These are phyloP conservation scores for Chionoecetes opilio DNA, from an alignment of 1,140 invertebrate genomes.

Conservation along the genomic window DNA sequence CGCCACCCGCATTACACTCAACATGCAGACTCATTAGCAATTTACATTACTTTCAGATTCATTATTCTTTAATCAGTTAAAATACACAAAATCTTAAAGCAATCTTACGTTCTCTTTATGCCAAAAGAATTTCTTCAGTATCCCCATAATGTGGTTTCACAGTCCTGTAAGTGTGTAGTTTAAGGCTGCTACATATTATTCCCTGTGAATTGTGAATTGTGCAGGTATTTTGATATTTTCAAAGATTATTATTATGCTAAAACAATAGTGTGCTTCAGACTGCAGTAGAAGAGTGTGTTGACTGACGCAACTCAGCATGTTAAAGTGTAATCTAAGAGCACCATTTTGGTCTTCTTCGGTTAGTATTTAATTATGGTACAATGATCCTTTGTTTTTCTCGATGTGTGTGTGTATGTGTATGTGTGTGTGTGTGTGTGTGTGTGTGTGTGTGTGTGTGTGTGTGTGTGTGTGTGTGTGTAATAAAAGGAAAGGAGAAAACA, in stretches of 20 bases:
- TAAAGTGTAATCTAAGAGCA: conserved; percentile 20
- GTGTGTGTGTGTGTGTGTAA: background rate
- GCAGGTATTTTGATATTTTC: conserved; percentile 76
- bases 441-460: background rate
- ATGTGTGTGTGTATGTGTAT: conserved; percentile 16
- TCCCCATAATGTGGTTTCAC: conserved; percentile 41
- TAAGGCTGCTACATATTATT: conserved; percentile 63
- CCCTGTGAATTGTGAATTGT: conserved; percentile 68
- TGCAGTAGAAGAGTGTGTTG: conserved; percentile 68
- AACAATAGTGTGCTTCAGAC: conserved; percentile 71
- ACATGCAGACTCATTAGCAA: background rate
- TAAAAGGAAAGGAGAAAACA: background rate
- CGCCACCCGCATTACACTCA: background rate
- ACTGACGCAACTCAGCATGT: conserved; percentile 38
- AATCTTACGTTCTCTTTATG: background rate
- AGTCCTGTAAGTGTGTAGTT: conserved; percentile 65
- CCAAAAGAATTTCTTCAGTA: background rate
- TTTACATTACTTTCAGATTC: background rate
- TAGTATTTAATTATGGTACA: conserved; percentile 59
- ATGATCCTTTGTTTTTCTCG: conserved; percentile 74
- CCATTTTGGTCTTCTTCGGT: background rate
- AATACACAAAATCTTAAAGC: background rate
- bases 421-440: background rate
- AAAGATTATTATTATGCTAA: conserved; percentile 69
- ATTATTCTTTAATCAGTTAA: background rate